Evolutionary conservation across 2,888 invertebrate species (phyloP), one percentile per base, ranked within the genome.

Genomic region (Nomada hirtipes): DNA sequence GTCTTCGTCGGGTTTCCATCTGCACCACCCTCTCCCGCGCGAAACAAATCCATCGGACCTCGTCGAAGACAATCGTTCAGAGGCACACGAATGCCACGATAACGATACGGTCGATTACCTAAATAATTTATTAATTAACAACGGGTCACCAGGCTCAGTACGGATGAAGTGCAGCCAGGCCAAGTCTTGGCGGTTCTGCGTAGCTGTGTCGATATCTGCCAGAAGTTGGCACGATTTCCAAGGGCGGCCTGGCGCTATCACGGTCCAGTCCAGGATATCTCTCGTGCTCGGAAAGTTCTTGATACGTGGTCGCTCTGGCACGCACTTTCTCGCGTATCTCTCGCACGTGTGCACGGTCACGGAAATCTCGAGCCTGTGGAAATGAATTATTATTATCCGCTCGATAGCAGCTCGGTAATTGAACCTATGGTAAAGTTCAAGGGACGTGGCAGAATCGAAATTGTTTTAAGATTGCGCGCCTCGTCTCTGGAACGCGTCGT

Each of bases 261-360:
- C 95, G 94, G 88, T 95, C 95, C 61, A 95, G 89, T 2, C 95
- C 95, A 4, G 95, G 95, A 87, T 95, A 95, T 88, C 95, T 93
- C 81, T 95, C 95, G 86, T 94, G 94, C 59, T 95, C 95, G 29
- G 94, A 94, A 67, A 95, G 91, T 86, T 95, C 95, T 71, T 94
- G 94, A 88, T 95, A 95, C 26, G 90, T 87, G 72, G 91, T 89
- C 18, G 92, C 91, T 73, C 92, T 90, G 23, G 88, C 89, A 2
- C 93, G 91, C 71, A 90, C 84, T 71, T 92, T 92, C 64, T 93
- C 92, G 20, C 92, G 92, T 42, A 90, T 73, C 36, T 93, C 93
- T 42, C 91, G 88, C 69, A 90, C 84, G 70, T 91, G 90, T 13
- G 87, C 81, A 13, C 91, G 88, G 67, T 92, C 92, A 69, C 92